Conservation (phyloP, 2,888 invertebrate species). For the Elegia similella region DNA sequence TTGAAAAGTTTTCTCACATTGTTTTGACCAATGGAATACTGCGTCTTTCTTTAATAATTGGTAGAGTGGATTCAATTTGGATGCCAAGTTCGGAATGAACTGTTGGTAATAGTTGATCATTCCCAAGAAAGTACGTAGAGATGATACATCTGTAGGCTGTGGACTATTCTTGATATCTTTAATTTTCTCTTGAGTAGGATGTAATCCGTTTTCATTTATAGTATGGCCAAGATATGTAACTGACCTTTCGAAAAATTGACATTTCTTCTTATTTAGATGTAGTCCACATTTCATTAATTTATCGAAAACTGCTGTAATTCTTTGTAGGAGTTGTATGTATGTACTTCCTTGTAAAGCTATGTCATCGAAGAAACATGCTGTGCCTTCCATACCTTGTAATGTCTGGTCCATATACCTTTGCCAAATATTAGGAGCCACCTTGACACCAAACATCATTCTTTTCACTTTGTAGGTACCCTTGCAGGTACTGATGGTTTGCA, state of each 20-base stretch:
- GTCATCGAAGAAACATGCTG: conserved; percentile 43
- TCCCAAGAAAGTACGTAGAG: too few species aligned
- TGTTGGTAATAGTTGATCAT: too few species aligned
- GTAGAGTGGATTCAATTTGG: too few species aligned
- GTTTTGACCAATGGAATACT: too few species aligned
- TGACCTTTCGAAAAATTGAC: conserved; percentile 26
- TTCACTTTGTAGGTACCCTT: conserved; percentile 38
- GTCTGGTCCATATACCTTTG: conserved; percentile 41
- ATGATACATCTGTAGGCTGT: too few species aligned
- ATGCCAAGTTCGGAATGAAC: too few species aligned
- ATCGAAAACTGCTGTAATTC: conserved; percentile 11
- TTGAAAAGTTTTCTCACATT: too few species aligned
- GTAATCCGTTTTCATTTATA: conserved; percentile 22
- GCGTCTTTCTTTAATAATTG: too few species aligned
- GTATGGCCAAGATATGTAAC: conserved; percentile 27
- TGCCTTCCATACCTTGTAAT: conserved; percentile 31
- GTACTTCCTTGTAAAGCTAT: conserved; percentile 29
- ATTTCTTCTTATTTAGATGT: conserved; percentile 24
- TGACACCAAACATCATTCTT: conserved; percentile 38
- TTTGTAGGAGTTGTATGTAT: neutral
- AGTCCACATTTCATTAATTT: conserved; percentile 19
- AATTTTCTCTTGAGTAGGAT: too few species aligned
- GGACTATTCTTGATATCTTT: too few species aligned
- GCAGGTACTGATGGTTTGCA: conserved; percentile 33
- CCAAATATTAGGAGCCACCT: conserved; percentile 27